Evolutionary conservation across 1,140 invertebrate genomes (phyloP), one percentile per base, ranked within the genome.

Genomic region (Oryctes rhinoceros): DNA sequence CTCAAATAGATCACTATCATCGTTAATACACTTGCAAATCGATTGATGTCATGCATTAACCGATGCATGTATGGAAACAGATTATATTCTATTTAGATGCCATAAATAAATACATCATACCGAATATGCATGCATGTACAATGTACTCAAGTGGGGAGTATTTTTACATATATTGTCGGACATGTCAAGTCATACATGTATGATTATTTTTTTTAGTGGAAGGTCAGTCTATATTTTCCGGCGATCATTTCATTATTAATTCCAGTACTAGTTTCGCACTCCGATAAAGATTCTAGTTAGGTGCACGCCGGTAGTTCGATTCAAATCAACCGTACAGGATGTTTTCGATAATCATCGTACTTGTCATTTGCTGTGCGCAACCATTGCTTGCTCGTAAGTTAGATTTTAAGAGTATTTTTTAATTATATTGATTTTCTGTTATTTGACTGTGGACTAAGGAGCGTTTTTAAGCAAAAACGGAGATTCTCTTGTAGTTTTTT

Each of bases 141-240:
- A 30, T 76, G 11, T 15, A 47, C 11, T 47, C 15, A 76, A 76
- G 75, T 76, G 75, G 75, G 75, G 75, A 47, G 11, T 30, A 71
- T 71, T 71, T 71, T 24, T 47, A 44, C 39, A 44, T 44, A 76
- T 76, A 76, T 76, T 76, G 75, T 47, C 75, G 37, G 75, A 49
- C 44, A 76, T 44, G 15, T 76, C 37, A n/a, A 47, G 67, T 74
- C 67, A 76, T 39, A 47, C 11, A 76, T 76, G 75, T 76, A 76
- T 48, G 75, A 76, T 47, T 76, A 76, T 76, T 24, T 76, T 76
- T 76, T 76, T 76, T 76, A 76, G 75, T 76, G 75, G 75, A 76
- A 76, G 75, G 75, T 76, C 75, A 76, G 18, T 30, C 75, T 47
- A 47, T 44, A 76, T 76, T 76, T 76, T 76, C 75, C 15, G 47